Evolutionary conservation across 2,888 invertebrate genomes (phyloP).

Genomic region (Drosophila phalerata): DNA sequence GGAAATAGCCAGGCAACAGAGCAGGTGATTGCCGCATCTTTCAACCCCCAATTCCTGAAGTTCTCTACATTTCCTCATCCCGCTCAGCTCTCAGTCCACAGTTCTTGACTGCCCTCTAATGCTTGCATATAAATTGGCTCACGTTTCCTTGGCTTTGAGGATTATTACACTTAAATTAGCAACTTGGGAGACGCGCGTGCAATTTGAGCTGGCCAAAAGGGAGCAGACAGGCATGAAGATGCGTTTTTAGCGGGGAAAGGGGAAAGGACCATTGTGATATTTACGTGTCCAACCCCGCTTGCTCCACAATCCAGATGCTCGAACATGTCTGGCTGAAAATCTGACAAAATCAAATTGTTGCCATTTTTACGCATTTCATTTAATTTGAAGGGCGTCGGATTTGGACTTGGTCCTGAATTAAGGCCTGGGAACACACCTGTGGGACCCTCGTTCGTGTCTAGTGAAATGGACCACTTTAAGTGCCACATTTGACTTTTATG

Average conservation of each 20-base stretch:
- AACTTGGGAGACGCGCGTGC: slow-evolving; percentile 81
- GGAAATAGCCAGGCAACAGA: slow-evolving; percentile 40
- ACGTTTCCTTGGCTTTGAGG: slow-evolving; percentile 80
- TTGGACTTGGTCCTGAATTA: slow-evolving; percentile 6
- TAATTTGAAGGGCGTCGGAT: slow-evolving; percentile 76
- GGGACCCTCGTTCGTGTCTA: slow-evolving; percentile 56
- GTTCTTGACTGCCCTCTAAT: slow-evolving; percentile 53
- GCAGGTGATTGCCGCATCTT: slow-evolving; percentile 50
- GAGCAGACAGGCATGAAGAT: slow-evolving; percentile 83
- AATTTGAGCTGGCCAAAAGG: slow-evolving; percentile 43
- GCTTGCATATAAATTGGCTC: slow-evolving; percentile 84
- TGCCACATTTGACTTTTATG: slow-evolving; percentile 78
- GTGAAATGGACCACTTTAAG: slow-evolving; percentile 75
- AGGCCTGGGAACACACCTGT: slow-evolving; percentile 59
- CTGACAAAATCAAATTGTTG: slow-evolving; percentile 82
- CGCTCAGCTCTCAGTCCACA: not conserved
- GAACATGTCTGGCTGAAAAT: slow-evolving; percentile 63
- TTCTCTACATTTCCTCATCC: not conserved
- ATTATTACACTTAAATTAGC: slow-evolving; percentile 84
- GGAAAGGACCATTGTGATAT: slow-evolving; percentile 41
- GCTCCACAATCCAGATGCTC: slow-evolving; percentile 1
- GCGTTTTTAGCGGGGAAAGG: slow-evolving; percentile 73
- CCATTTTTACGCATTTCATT: slow-evolving; percentile 82
- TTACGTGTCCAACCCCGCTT: slow-evolving; percentile 45
- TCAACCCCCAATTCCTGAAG: slow-evolving; percentile 23